Evolutionary conservation across 1,140 invertebrate species (phyloP).

Genomic region (Euschistus heros): DNA sequence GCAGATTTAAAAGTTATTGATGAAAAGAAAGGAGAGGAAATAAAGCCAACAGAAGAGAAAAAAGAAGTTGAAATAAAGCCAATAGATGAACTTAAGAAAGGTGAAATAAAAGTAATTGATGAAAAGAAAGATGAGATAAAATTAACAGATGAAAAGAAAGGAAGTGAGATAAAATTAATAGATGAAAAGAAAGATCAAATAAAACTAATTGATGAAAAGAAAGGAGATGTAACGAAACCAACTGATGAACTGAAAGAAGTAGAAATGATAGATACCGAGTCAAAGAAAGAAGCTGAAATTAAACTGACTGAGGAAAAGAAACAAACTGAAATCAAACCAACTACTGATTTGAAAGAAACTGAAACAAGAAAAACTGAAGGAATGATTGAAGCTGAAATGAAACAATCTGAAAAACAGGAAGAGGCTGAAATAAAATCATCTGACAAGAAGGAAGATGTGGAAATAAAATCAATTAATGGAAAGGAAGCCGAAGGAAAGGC

Average conservation of each 20-base stretch:
- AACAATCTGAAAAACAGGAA: neutral
- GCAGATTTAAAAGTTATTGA: neutral
- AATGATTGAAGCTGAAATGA: neutral
- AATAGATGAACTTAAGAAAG: neutral
- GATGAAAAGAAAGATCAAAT: neutral
- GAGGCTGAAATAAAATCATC: neutral
- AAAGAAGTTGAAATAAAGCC: neutral
- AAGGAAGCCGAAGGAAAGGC: neutral
- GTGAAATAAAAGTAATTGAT: neutral
- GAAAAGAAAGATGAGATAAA: conserved; percentile 1
- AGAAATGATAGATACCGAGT: neutral
- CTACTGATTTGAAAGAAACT: neutral
- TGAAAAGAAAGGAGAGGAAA: neutral
- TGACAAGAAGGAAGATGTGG: no score
- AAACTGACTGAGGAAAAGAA: neutral
- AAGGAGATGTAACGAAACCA: neutral
- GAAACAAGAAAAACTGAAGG: neutral
- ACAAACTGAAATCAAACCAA: neutral
- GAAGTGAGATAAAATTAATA: neutral
- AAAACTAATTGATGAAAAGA: neutral
- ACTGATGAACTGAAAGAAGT: neutral
- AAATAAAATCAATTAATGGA: neutral
- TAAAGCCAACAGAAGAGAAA: neutral
- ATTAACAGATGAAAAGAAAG: neutral
- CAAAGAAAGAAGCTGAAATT: neutral